Evolutionary conservation across 2,797 vertebrate genomes (phyloP).

Genomic region (Sebastes trivittatus): DNA sequence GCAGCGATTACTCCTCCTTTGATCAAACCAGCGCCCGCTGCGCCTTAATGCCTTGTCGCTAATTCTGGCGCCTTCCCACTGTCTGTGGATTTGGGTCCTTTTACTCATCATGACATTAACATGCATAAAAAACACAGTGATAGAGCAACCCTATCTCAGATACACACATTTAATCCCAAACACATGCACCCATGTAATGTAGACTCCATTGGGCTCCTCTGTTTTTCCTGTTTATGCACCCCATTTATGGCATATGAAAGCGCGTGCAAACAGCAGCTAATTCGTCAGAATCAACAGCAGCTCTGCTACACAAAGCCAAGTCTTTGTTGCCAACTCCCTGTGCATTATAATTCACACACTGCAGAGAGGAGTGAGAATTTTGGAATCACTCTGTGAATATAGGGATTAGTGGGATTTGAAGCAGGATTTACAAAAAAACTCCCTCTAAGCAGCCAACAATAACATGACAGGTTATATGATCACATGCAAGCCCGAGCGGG

Average conservation of each 20-base stretch:
- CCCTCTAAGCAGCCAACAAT: constrained; percentile 66
- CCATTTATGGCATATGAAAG: constrained; percentile 35
- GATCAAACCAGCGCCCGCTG: constrained; percentile 63
- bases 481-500: constrained; percentile 34
- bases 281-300: constrained; percentile 66
- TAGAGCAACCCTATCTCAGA: constrained; percentile 38
- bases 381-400: constrained; percentile 67
- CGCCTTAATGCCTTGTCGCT: constrained; percentile 62
- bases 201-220: constrained; percentile 43
- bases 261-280: constrained; percentile 56
- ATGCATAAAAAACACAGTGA: constrained; percentile 29
- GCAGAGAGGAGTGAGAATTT: constrained; percentile 65
- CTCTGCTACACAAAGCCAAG: constrained; percentile 55
- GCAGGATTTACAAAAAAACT: constrained; percentile 66
- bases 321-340: constrained; percentile 65
- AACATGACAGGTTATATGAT: constrained; percentile 68
- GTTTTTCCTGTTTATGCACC: constrained; percentile 15
- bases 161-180: constrained; percentile 44
- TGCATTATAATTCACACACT: constrained; percentile 63
- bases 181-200: constrained; percentile 31
- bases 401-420: constrained; percentile 75
- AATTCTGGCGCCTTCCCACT: constrained; percentile 65
- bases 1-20: constrained; percentile 68
- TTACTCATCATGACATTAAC: constrained; percentile 43
- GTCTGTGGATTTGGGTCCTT: constrained; percentile 48